Conservation (phyloP, 2,113 vertebrate species). For the Syrrhaptes paradoxus region DNA sequence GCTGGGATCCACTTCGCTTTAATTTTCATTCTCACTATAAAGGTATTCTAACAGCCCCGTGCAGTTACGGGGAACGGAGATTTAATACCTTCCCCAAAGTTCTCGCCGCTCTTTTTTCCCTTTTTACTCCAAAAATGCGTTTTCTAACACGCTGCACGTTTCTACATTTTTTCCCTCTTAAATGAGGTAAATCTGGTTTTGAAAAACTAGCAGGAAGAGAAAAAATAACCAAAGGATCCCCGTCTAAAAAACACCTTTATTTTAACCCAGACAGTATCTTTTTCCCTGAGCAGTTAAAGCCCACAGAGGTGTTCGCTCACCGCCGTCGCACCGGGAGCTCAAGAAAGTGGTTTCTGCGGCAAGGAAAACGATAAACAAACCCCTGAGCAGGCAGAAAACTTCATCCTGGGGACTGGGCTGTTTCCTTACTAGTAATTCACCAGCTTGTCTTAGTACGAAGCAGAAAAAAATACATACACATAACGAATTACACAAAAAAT, state of each 20-base stretch:
- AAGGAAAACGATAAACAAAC: not conserved
- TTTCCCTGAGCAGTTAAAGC: not conserved
- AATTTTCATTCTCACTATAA: fast-evolving
- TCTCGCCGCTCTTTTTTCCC: not conserved
- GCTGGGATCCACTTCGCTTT: not conserved
- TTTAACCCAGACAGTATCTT: not conserved
- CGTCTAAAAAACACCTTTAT: not conserved
- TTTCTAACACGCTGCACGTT: not conserved
- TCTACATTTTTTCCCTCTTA: fast-evolving
- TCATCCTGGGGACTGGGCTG: not conserved
- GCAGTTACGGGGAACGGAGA: fast-evolving
- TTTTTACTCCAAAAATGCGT: fast-evolving
- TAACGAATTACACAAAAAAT: not conserved
- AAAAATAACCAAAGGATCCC: not conserved
- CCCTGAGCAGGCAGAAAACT: not conserved
- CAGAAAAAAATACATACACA: not conserved
- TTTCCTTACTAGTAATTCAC: not conserved
- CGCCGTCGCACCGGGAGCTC: not conserved
- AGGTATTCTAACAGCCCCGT: fast-evolving
- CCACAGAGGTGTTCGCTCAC: not conserved
- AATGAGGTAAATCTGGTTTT: fast-evolving
- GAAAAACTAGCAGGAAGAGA: not conserved
- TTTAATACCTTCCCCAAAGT: fast-evolving
- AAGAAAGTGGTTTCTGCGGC: not conserved
- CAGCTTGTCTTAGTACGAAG: not conserved